Evolutionary conservation across 64 coral and sea anemone species (phyloP), one percentile per base, ranked within the genome.

Genomic region (Pachyseris speciosa): DNA sequence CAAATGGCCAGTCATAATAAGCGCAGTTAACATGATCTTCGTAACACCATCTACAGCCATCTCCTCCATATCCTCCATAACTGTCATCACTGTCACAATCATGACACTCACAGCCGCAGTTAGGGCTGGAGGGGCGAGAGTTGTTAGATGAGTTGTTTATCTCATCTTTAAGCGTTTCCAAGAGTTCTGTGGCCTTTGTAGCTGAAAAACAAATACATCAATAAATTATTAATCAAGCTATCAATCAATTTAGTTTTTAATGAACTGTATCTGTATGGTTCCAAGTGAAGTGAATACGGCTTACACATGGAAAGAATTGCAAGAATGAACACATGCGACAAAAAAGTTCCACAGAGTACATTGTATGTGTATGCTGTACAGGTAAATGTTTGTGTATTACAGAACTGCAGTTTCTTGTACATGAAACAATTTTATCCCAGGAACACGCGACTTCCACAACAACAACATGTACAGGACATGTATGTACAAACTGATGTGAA

Each of bases 71-170:
- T 8, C 70, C 45, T 3, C 50, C 75, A 63, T 58, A 81, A 15
- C 77, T 81, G 34, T 80, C 53, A 36, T 37, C 53, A 61, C 77
- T 81, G 52, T 87, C 83, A 45, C 87, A 86, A 29, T 61, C 58
- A 40, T 76, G 72, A n/a, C 10, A 87, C 34, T 72, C 64, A n/a
- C 91, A 93, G 24, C 19, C 15, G 60, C 91, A 93, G 16, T 48
- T 19, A 9, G 20, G 32, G 17, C 84, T 87, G 26, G 76, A 75
- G n/a, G 73, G 22, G 7, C 50, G 51, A 40, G 77, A 60, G 53
- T 40, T 61, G 36, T 30, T 39, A 26, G 77, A 59, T 22, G 48
- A 79, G 53, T 40, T 32, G 7, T 59, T 40, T 0, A 81, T 19
- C 15, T 63, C 55, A 27, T 57, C 53, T 41, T 41, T 81, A 22